A percentile compares a stretch with the other conserved stretches of the same genome.
These are phyloP conservation scores for Sphaeridia pumilis DNA, from an alignment of 2,888 invertebrate genomes.

Conservation along the genomic window DNA sequence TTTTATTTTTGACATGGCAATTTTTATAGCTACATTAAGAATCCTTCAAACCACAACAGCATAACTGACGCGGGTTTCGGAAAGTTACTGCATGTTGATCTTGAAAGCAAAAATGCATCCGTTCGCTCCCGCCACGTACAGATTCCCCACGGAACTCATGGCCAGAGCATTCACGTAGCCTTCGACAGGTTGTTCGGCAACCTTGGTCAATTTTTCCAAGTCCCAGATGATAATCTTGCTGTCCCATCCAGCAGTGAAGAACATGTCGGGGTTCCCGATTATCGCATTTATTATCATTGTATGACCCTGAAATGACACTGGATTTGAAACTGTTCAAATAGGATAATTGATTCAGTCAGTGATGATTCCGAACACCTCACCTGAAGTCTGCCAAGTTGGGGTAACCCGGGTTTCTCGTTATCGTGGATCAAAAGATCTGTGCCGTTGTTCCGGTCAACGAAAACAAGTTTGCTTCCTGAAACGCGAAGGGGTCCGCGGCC, in stretches of 20 bases:
- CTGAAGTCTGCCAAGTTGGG: constrained; percentile 21
- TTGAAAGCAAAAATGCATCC: constrained; percentile 38
- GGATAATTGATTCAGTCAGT: not conserved
- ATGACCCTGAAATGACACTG: constrained; percentile 39
- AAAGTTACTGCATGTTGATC: constrained; percentile 1
- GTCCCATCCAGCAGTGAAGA: constrained; percentile 45
- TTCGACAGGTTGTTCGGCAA: constrained; percentile 37
- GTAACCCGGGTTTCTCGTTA: constrained; percentile 39
- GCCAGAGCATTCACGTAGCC: constrained; percentile 32
- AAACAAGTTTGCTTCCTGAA: constrained; percentile 40
- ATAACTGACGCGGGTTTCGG: no score
- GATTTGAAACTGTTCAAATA: not conserved
- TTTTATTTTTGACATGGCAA: no score
- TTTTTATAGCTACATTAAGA: no score
- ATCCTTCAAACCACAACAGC: no score
- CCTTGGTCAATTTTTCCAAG: constrained; percentile 36
- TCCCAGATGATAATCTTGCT: constrained; percentile 44
- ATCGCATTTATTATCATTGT: constrained; percentile 44
- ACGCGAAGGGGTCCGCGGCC: constrained; percentile 46
- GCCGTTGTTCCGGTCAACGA: constrained; percentile 47
- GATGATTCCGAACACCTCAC: not conserved
- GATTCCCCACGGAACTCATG: constrained; percentile 40
- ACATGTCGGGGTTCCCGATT: constrained; percentile 37
- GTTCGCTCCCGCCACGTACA: constrained; percentile 50
- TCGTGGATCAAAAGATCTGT: constrained; percentile 47